Base-by-base conservation (phyloP, 2,888 invertebrate genomes). In the Ypsolopha sequella region DNA sequence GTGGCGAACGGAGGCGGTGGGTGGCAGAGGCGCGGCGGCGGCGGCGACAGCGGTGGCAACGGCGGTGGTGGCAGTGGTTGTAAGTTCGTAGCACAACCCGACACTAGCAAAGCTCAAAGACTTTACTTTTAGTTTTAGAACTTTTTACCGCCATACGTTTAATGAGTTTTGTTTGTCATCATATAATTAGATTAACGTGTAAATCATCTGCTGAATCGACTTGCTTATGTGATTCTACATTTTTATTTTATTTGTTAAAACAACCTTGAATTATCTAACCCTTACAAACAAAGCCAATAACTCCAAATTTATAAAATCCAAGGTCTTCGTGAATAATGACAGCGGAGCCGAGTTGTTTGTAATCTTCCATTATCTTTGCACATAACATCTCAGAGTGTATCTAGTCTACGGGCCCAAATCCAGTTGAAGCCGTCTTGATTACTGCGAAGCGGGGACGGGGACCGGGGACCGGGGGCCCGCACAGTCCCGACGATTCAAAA, bases 401-500 rank as follows among this genome's bases (percentile, higher is more conserved):
- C 73, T 70, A 69, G 70, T 73, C 68, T 71, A 67, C 67, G 66
- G 72, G 67, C 70, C 71, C 67, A 80, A 81, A 84, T 82, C 84
- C 85, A 69, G 64, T 68, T 71, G 80, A 81, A 82, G 80, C 80
- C 79, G 73, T 76, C 80, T 76, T 79, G 81, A 85, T 84, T 81
- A 80, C 81, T 69, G 68, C 74, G 77, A 71, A 71, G 76, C 78
- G 73, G 64, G 50, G 39, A 38, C 50, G 10, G 41, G 3, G 39
- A 9, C 9, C 34, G 38, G 24, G 24, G 24, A 24, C n/a, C 24
- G 24, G 24, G 24, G 24, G 4, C 24, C 24, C 24, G 24, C 70
- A 69, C 67, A 70, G 68, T 66, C 76, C 68, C 74, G 68, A 69
- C 76, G 74, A 71, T 77, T 78, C 76, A 78, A 76, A 81, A 86